Evolutionary conservation across 2,113 vertebrate genomes (phyloP).

Genomic region (Haliaeetus leucogaster): DNA sequence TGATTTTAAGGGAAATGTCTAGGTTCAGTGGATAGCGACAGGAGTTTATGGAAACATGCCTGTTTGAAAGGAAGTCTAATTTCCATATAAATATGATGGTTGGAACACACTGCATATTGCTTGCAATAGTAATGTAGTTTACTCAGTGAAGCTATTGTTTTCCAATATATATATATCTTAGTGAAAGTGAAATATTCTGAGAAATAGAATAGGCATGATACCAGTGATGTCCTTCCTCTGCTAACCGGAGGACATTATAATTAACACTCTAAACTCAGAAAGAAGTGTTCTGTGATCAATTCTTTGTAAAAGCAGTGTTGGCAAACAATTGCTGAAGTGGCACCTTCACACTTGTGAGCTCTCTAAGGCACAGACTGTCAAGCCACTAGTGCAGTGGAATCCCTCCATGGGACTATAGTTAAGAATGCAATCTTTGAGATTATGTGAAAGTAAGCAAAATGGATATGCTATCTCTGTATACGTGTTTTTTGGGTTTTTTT

Average conservation of each 20-base stretch:
- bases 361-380: neutral
- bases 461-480: neutral
- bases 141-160: constrained; percentile 18
- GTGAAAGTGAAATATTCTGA: neutral
- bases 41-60: constrained; percentile 1
- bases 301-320: neutral
- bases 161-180: neutral
- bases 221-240: neutral
- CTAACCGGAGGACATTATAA: neutral
- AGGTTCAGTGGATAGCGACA: constrained; percentile 13
- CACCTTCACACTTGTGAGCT: neutral
- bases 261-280: neutral
- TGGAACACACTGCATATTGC: neutral
- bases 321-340: neutral
- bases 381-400: neutral
- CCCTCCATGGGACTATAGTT: fast-evolving
- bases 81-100: constrained; percentile 62
- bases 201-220: neutral
- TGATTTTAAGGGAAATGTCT: neutral
- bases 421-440: neutral
- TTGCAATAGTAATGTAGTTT: neutral
- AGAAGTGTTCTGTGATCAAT: neutral
- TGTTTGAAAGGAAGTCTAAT: constrained; percentile 4
- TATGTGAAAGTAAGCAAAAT: neutral
- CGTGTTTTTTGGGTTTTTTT: too few relatives aligned